Conservation (phyloP, 2,888 invertebrate genomes). For the Plebejus melissa region DNA sequence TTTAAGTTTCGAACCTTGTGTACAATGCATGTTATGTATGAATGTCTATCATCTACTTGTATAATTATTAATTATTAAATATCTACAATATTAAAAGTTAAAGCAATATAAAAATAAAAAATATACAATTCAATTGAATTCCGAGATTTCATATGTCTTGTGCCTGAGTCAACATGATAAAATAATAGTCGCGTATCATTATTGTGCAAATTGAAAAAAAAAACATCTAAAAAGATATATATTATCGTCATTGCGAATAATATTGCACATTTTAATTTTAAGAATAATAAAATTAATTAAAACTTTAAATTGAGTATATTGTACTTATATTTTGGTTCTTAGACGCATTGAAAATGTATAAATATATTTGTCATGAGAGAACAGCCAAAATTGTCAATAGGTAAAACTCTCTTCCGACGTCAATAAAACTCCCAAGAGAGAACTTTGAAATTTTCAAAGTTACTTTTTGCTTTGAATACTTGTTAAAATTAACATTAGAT, state of each 20-base stretch:
- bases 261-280: not conserved
- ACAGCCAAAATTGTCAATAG: not conserved
- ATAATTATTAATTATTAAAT: not conserved
- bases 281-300: not conserved
- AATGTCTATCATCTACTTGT: not conserved
- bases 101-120: constrained; percentile 14
- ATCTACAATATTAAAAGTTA: constrained; percentile 8
- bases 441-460: not conserved
- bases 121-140: not conserved
- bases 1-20: constrained; percentile 11
- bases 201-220: not conserved
- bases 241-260: not conserved
- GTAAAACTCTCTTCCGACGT: not conserved
- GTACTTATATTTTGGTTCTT: constrained; percentile 16
- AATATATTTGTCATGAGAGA: constrained; percentile 4
- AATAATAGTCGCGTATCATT: constrained; percentile 1
- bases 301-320: not conserved
- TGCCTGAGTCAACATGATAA: not conserved
- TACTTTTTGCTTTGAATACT: not conserved
- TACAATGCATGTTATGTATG: not conserved
- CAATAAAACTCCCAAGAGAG: not conserved
- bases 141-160: not conserved
- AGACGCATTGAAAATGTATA: not conserved
- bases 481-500: not conserved
- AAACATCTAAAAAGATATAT: not conserved